These are phyloP conservation scores for Pristionchus mayeri DNA, from an alignment of 2,888 invertebrate genomes.

Conservation along the genomic window DNA sequence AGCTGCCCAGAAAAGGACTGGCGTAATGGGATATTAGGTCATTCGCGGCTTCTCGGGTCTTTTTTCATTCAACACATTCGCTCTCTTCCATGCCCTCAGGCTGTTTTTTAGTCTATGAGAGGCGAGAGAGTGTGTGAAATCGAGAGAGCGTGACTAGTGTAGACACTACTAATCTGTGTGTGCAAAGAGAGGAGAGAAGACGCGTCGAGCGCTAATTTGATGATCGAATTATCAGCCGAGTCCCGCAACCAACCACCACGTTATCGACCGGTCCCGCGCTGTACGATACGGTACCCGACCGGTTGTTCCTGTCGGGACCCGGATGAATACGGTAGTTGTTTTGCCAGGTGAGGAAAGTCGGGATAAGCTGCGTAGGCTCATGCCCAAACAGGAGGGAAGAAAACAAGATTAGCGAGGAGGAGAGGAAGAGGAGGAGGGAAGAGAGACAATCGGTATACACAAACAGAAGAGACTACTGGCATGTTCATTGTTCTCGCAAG, in stretches of 20 bases:
- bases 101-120: neutral
- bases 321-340: slow-evolving; percentile 15
- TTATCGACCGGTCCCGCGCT: slow-evolving; percentile 15
- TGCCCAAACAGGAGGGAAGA: slow-evolving; percentile 12
- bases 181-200: neutral
- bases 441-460: neutral
- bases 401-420: slow-evolving; percentile 31
- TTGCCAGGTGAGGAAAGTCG: slow-evolving; percentile 2
- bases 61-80: neutral
- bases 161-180: neutral
- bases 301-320: neutral
- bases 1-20: neutral
- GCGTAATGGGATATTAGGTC: slow-evolving; percentile 18
- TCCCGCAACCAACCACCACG: no score
- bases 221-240: slow-evolving; percentile 39
- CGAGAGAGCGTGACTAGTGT: neutral
- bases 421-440: neutral
- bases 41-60: neutral
- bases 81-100: neutral
- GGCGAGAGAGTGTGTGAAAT: neutral
- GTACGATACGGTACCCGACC: neutral
- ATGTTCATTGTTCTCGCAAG: neutral
- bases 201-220: slow-evolving; percentile 14
- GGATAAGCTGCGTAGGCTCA: slow-evolving; percentile 9
- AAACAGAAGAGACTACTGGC: neutral